A percentile compares a stretch with the other conserved stretches of the same genome.
Conservation (phyloP, 1,140 invertebrate species). For the Bombus superbus region DNA sequence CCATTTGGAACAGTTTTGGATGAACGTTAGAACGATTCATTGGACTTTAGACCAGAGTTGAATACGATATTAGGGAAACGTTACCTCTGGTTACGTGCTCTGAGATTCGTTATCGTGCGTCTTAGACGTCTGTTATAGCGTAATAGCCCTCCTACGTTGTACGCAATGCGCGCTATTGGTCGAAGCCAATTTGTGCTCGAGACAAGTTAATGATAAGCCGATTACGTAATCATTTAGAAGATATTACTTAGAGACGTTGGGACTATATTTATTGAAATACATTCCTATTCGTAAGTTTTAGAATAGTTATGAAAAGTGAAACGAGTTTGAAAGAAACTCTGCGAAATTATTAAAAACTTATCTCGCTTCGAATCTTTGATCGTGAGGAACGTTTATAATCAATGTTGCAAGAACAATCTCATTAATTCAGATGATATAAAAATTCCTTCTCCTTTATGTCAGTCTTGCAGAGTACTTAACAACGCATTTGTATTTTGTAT, state of each 20-base stretch:
- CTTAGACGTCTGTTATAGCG: slow-evolving; percentile 52
- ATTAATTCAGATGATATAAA: no score
- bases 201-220: slow-evolving; percentile 19
- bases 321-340: not conserved
- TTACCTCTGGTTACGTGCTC: slow-evolving; percentile 49
- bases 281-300: no score
- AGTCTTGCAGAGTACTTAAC: no score
- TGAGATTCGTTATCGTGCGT: slow-evolving; percentile 62
- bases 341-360: not conserved
- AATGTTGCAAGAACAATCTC: no score
- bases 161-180: not conserved
- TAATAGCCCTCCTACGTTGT: slow-evolving; percentile 39
- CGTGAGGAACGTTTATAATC: no score
- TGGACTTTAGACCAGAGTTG: slow-evolving; percentile 60
- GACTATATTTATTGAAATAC: not conserved
- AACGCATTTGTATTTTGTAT: no score
- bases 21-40: slow-evolving; percentile 58
- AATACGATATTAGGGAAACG: slow-evolving; percentile 72
- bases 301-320: no score
- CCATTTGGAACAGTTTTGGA: slow-evolving; percentile 67
- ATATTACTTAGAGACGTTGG: no score
- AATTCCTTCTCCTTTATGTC: no score
- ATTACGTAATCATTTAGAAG: not conserved
- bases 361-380: no score
- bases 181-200: not conserved